Conservation (phyloP, 2,797 vertebrate species). For the Channa striata region DNA sequence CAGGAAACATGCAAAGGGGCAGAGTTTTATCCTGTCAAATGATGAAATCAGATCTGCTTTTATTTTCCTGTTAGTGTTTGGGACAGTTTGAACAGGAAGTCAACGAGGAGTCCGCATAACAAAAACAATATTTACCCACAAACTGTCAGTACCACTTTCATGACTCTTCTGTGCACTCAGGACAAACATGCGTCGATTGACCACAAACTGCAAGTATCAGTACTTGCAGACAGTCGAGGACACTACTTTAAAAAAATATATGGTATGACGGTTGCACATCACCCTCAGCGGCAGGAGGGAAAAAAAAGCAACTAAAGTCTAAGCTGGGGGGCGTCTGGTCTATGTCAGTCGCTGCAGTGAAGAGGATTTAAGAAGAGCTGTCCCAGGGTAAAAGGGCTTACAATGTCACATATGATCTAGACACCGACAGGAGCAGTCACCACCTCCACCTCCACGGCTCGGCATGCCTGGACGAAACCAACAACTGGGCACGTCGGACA, state of each 20-base stretch:
- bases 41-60: conserved; percentile 23
- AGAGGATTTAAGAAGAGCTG: conserved; percentile 71
- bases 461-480: conserved; percentile 51
- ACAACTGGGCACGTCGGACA: conserved; percentile 43
- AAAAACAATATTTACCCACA: conserved; percentile 49
- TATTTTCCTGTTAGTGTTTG: conserved; percentile 23
- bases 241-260: conserved; percentile 6
- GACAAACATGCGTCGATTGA: not conserved
- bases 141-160: conserved; percentile 34
- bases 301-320: conserved; percentile 19
- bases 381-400: conserved; percentile 72
- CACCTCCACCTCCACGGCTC: conserved; percentile 63
- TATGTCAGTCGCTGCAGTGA: conserved; percentile 69
- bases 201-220: conserved; percentile 27
- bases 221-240: conserved; percentile 6
- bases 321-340: conserved; percentile 62
- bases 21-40: conserved; percentile 1
- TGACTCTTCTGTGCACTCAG: conserved; percentile 13
- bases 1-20: conserved; percentile 18
- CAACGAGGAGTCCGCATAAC: conserved; percentile 15
- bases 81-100: conserved; percentile 37
- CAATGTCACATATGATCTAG: conserved; percentile 81
- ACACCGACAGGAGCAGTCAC: conserved; percentile 80
- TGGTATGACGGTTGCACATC: conserved; percentile 35
- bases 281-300: conserved; percentile 8